Percentiles rank a stretch among this genome's conserved stretches.
These are phyloP conservation scores for Cryptoprocta ferox DNA, from an alignment of 2,797 vertebrate species.

Conservation along the genomic window DNA sequence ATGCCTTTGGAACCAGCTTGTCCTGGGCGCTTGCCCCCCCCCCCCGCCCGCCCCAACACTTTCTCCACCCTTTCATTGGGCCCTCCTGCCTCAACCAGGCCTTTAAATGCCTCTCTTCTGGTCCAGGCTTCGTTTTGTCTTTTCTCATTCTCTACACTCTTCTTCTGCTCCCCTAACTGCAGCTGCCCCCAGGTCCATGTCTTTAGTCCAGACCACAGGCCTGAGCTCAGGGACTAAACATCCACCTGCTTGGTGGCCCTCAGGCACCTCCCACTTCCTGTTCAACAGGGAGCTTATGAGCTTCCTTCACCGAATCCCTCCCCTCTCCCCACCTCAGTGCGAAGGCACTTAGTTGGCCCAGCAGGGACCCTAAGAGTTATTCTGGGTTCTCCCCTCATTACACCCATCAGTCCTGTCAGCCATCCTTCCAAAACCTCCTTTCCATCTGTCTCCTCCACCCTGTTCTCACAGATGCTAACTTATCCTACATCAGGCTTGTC, in stretches of 20 bases:
- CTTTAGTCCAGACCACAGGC: neutral
- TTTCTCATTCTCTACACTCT: neutral
- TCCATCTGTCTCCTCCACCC: neutral
- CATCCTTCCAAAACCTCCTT: neutral
- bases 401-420: no score
- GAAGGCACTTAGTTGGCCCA: neutral
- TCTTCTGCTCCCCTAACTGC: neutral
- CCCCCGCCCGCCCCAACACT: neutral
- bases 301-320: neutral
- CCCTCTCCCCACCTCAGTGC: accelerated
- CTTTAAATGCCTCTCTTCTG: neutral
- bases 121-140: neutral
- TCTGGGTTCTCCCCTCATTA: neutral
- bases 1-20: neutral
- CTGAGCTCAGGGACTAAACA: neutral
- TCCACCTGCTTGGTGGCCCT: neutral
- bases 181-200: neutral
- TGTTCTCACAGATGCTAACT: neutral
- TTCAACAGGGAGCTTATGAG: neutral
- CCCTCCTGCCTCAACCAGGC: neutral
- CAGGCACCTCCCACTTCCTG: neutral
- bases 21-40: neutral
- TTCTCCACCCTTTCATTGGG: neutral
- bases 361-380: neutral
- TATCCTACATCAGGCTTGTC: neutral